Evolutionary conservation across 2,888 invertebrate species (phyloP).

Genomic region (Monoplex corrugatus): DNA sequence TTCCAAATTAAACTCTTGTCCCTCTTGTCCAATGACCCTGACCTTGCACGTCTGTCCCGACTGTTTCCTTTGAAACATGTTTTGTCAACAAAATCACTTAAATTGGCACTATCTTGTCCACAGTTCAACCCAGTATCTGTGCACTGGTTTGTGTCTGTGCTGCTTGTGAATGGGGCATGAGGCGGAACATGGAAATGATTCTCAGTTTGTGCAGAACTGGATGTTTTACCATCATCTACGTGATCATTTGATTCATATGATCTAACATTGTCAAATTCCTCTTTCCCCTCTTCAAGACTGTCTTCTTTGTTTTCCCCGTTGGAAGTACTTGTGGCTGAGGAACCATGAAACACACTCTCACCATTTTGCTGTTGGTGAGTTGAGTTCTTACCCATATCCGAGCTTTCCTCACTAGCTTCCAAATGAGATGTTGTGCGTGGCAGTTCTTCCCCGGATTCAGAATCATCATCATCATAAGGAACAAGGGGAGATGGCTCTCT

Average conservation of each 20-base stretch:
- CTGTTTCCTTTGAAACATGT: no score
- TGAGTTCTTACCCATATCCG: not conserved
- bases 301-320: slow-evolving; percentile 7
- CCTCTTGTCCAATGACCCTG: not conserved
- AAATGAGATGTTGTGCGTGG: not conserved
- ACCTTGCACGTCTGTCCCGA: not conserved
- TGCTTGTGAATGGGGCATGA: no score
- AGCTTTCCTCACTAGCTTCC: not conserved
- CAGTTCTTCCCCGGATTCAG: slow-evolving; percentile 71
- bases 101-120: no score
- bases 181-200: no score
- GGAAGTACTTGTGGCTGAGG: not conserved
- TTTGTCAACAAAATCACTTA: no score
- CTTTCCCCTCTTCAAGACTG: not conserved
- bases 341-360: no score
- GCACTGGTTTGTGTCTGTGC: no score
- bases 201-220: no score
- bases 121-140: no score
- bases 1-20: not conserved
- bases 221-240: no score
- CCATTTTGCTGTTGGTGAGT: not conserved
- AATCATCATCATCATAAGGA: slow-evolving; percentile 80
- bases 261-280: no score
- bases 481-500: slow-evolving; percentile 69
- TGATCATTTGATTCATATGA: no score